A percentile compares a stretch with the other conserved stretches of the same genome.
phyloP scores from a whole-genome alignment of 2,113 vertebrate species.

The Myiozetetes cayanensis region DNA sequence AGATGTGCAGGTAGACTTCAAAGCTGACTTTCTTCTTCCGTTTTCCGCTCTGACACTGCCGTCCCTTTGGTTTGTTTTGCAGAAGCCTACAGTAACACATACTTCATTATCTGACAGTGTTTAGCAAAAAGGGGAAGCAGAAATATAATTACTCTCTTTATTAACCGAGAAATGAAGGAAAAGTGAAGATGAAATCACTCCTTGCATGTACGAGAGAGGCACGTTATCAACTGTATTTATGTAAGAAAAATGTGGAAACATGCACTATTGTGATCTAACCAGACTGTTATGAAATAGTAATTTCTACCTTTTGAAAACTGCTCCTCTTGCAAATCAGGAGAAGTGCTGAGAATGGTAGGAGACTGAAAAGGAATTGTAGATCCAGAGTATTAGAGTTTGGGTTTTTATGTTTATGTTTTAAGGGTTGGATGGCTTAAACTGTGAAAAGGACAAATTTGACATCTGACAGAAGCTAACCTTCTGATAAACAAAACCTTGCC shows the following conservation, averaged over 20 bases:
- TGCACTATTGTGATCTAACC: background rate
- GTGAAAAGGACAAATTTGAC: background rate
- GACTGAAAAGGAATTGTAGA: background rate
- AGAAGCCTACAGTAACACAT: slow-evolving; percentile 30
- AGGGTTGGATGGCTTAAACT: background rate
- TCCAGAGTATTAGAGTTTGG: background rate
- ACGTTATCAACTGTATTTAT: background rate
- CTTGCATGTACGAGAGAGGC: background rate
- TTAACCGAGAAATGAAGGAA: background rate
- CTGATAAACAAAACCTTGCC: background rate
- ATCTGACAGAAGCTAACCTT: background rate
- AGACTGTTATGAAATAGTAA: background rate
- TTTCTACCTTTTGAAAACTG: background rate
- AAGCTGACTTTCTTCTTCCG: slow-evolving; percentile 63
- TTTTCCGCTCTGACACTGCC: slow-evolving; percentile 20
- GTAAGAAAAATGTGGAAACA: background rate
- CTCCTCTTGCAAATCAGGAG: background rate
- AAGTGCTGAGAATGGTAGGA: background rate
- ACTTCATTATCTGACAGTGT: slow-evolving; percentile 27
- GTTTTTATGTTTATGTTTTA: background rate
- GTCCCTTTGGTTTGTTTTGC: slow-evolving; percentile 47
- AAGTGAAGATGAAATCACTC: background rate
- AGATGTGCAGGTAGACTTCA: slow-evolving; percentile 56
- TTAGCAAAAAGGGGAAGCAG: slow-evolving; percentile 12
- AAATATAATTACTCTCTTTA: slow-evolving; percentile 13